Conservation (phyloP, 1,140 invertebrate genomes). For the Ostrea edulis region DNA sequence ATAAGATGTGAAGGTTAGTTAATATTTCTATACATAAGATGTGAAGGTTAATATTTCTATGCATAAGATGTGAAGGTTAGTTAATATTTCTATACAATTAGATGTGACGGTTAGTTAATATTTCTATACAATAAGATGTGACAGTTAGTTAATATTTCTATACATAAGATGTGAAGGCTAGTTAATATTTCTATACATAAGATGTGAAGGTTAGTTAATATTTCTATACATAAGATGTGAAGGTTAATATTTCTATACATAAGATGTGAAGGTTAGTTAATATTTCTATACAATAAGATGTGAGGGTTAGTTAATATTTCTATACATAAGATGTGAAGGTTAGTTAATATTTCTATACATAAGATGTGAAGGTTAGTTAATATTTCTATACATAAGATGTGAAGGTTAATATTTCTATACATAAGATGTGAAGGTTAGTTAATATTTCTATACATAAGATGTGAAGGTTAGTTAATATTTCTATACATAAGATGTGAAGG, state of each 20-base stretch:
- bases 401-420: constrained; percentile 55
- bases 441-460: background rate
- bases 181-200: background rate
- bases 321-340: constrained; percentile 62
- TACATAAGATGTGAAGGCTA: constrained; percentile 62
- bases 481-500: constrained; percentile 58
- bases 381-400: constrained; percentile 38
- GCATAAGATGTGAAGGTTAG: constrained; percentile 63
- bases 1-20: constrained; percentile 64
- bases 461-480: constrained; percentile 61
- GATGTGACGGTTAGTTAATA: constrained; percentile 62
- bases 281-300: constrained; percentile 26
- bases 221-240: constrained; percentile 44
- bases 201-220: constrained; percentile 62
- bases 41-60: constrained; percentile 59
- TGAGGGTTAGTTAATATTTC: constrained; percentile 58
- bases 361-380: constrained; percentile 64
- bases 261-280: constrained; percentile 64
- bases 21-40: background rate
- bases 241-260: constrained; percentile 54
- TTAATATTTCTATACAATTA: background rate
- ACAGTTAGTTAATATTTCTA: constrained; percentile 57
- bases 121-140: constrained; percentile 39
- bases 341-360: constrained; percentile 14
- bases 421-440: constrained; percentile 64